Evolutionary conservation across 2,113 vertebrate species (phyloP), one percentile per base, ranked within the genome.

Genomic region (Ranitomeya variabilis): DNA sequence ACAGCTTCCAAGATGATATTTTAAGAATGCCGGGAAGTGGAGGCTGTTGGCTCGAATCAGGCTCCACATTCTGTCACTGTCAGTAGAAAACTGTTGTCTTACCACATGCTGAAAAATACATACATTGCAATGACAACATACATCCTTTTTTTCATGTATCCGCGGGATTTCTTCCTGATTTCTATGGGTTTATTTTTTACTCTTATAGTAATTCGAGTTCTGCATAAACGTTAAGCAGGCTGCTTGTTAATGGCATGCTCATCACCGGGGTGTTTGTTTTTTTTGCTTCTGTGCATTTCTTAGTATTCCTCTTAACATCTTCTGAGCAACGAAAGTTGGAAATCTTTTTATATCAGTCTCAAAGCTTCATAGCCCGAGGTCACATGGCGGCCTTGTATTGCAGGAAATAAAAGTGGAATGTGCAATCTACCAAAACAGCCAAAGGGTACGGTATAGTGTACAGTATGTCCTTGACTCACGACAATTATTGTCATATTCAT

Each of bases 1-100:
- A 79, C 76, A 15, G 71, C n/a, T 67, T 89, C 87, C 87, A 89
- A 89, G 73, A 55, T 78, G 71, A 89, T 89, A 89, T 83, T 89
- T 89, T 89, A 85, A 89, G 87, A 79, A 89, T 89, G 81, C 87
- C 69, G 87, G 87, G 87, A 89, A 89, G 74, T 89, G 31, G 83
- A 71, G 45, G 54, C 26, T 85, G 71, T 79, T 89, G 87, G 81
- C 87, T 69, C 60, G 79, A 89, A 85, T 84, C 81, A 79, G 23
- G 31, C 87, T 45, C 21, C 18, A 78, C 81, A 85, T 84, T 89
- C 62, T 89, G 81, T 89, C 81, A 69, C 87, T 89, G 87, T 79
- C 73, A 85, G 81, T 45, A 85, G 81, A 15, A 85, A 79, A 87
- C 85, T 89, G 60, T 89, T 89, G 64, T 85, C 60, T 37, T 89